Conservation (phyloP, 2,797 vertebrate genomes). For the Anabacerthia variegaticeps region DNA sequence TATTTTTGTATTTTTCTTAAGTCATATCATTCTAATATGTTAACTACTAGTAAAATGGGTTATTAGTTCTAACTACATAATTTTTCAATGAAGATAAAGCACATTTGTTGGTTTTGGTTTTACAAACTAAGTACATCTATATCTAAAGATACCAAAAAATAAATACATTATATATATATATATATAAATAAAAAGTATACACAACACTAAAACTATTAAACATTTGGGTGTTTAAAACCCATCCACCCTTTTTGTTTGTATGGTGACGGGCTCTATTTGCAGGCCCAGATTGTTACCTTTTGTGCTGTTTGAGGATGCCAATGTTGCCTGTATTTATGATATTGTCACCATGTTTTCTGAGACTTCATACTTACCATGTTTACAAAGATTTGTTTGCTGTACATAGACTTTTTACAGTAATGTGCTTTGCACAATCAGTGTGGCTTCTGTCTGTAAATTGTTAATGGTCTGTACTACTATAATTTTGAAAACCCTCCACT, state of each 20-base stretch:
- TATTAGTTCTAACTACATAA: conserved; percentile 85
- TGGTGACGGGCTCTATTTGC: conserved; percentile 84
- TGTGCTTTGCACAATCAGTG: conserved; percentile 92
- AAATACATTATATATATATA: conserved; percentile 73
- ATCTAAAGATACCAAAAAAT: conserved; percentile 95
- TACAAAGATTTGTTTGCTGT: conserved; percentile 98
- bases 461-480: conserved; percentile 87
- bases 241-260: conserved; percentile 79
- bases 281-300: conserved; percentile 88
- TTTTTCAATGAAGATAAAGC: conserved; percentile 88
- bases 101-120: conserved; percentile 85
- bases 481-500: conserved; percentile 87
- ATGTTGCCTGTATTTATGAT: conserved; percentile 96
- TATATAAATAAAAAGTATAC: conserved; percentile 58
- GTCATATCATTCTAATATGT: conserved; percentile 96
- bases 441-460: conserved; percentile 86
- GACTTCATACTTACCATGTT: conserved; percentile 97
- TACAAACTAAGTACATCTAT: conserved; percentile 88
- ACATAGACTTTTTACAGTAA: conserved; percentile 96
- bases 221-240: conserved; percentile 75
- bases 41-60: conserved; percentile 89
- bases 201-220: conserved; percentile 88
- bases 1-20: conserved; percentile 99
- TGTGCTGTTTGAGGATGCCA: conserved; percentile 93
- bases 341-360: conserved; percentile 89